Conservation (phyloP, 2,113 vertebrate genomes). For the Gopherus evgoodei region DNA sequence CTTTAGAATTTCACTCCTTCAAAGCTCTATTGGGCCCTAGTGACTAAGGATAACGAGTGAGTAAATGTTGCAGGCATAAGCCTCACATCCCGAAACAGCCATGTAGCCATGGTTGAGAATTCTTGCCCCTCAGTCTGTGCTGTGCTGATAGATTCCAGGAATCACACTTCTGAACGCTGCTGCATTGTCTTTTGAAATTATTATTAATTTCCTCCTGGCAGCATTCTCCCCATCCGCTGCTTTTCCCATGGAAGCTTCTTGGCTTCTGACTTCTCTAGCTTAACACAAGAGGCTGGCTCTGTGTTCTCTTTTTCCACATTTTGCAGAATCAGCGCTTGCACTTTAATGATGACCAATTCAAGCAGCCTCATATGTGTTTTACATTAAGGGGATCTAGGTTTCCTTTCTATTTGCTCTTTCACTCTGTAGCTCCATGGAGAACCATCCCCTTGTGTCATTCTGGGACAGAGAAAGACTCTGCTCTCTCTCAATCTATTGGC, state of each 20-base stretch:
- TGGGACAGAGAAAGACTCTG: background rate
- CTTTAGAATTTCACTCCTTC: background rate
- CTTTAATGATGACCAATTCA: background rate
- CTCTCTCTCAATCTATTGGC: background rate
- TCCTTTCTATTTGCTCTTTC: background rate
- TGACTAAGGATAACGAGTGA: background rate
- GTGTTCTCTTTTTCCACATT: background rate
- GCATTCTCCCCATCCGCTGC: background rate
- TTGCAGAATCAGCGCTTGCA: background rate
- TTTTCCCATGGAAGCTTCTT: background rate
- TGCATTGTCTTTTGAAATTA: background rate
- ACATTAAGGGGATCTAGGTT: background rate
- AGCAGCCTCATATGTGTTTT: background rate
- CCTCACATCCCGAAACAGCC: background rate
- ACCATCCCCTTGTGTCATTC: background rate
- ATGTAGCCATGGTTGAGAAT: background rate
- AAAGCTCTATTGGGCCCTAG: background rate
- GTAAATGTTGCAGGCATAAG: background rate
- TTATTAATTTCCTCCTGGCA: background rate
- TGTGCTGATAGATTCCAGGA: background rate
- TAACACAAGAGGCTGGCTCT: background rate
- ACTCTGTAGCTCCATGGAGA: background rate
- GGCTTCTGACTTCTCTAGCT: background rate
- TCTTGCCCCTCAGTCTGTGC: background rate
- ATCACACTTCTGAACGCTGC: background rate